phyloP scores from a whole-genome alignment of 2,888 invertebrate species.

The Miltochrista miniata region DNA sequence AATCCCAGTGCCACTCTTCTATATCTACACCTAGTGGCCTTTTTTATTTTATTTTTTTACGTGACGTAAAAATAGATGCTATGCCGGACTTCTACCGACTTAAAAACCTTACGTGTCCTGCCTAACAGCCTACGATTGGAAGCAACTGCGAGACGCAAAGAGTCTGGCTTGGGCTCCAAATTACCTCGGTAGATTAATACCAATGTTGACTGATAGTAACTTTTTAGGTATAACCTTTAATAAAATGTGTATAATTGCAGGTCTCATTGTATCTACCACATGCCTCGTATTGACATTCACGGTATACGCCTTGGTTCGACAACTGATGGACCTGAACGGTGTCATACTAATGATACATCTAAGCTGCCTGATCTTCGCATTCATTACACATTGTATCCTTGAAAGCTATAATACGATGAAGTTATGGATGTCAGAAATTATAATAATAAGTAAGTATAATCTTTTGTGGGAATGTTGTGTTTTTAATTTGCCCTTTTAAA shows the following conservation, averaged over 20 bases:
- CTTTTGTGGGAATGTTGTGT: not conserved
- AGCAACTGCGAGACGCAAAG: no score
- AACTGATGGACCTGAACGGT: constrained; percentile 8
- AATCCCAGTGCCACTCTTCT: no score
- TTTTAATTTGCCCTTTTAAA: not conserved
- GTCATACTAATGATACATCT: constrained; percentile 6
- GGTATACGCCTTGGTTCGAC: constrained; percentile 2
- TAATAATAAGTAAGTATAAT: constrained; percentile 6
- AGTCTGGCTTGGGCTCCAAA: no score
- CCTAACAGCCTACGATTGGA: no score
- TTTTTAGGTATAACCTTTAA: no score
- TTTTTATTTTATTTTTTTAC: no score
- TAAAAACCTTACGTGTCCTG: no score
- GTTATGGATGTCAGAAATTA: constrained; percentile 6
- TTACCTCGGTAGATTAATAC: no score
- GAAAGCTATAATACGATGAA: constrained; percentile 6
- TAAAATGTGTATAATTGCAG: constrained; percentile 2
- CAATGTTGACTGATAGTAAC: no score
- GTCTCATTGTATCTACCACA: constrained; percentile 4
- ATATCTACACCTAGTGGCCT: no score
- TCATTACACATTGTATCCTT: constrained; percentile 2
- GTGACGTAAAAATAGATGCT: no score
- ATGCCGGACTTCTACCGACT: no score
- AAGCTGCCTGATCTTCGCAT: not conserved
- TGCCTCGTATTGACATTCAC: not conserved